These are phyloP conservation scores for Vanacampus margaritifer DNA, from an alignment of 2,113 vertebrate genomes.

Conservation along the genomic window DNA sequence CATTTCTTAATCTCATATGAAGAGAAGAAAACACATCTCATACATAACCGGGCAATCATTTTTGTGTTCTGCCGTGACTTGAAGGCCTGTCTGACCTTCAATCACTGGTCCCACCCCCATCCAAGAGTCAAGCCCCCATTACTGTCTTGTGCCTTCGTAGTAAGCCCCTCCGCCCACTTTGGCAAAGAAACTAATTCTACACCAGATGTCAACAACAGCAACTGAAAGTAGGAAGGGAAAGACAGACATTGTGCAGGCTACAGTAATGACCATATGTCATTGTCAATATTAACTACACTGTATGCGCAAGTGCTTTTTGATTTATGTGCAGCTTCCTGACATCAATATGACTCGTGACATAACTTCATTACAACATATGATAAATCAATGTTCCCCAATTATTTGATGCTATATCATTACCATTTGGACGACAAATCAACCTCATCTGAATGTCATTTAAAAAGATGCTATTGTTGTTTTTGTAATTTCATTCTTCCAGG, in stretches of 20 bases:
- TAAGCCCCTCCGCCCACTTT: slow-evolving; percentile 28
- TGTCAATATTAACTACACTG: background rate
- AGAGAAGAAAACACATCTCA: slow-evolving; percentile 13
- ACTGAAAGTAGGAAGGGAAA: slow-evolving; percentile 8
- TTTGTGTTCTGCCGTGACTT: slow-evolving; percentile 32
- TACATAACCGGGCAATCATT: slow-evolving; percentile 37
- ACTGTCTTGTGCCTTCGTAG: slow-evolving; percentile 35
- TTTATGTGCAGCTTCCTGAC: slow-evolving; percentile 8
- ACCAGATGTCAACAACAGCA: slow-evolving; percentile 45
- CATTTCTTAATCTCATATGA: slow-evolving; percentile 11
- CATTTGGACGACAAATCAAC: background rate
- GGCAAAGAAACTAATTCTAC: slow-evolving; percentile 11
- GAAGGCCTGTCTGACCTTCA: slow-evolving; percentile 68
- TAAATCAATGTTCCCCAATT: background rate
- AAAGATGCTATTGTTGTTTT: background rate
- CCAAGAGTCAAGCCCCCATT: slow-evolving; percentile 47
- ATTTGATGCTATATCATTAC: background rate
- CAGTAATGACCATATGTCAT: background rate
- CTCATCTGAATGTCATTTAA: background rate
- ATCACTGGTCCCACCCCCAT: slow-evolving; percentile 34
- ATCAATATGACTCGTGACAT: background rate
- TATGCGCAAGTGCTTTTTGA: slow-evolving; percentile 1
- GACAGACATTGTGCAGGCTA: background rate
- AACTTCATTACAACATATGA: slow-evolving; percentile 4
- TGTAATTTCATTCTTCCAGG: background rate